phyloP scores from a whole-genome alignment of 1,140 invertebrate genomes.

The Drosophila jambulina region DNA sequence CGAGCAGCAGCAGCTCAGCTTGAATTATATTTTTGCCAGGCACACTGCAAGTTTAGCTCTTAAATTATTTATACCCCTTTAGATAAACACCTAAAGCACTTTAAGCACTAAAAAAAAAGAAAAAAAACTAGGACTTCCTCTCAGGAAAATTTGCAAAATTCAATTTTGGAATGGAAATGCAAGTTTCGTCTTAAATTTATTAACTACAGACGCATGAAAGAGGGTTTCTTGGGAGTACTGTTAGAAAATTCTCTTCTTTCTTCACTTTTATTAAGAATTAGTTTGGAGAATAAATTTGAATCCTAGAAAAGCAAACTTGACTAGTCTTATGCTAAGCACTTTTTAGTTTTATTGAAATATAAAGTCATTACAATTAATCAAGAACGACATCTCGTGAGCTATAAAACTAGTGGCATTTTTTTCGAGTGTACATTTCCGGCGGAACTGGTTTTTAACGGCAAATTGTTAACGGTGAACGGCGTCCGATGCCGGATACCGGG shows the following conservation, averaged over 20 bases:
- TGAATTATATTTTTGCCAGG: neutral
- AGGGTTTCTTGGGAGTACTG: neutral
- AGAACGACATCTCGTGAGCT: neutral
- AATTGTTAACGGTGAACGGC: conserved; percentile 34
- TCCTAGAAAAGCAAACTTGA: neutral
- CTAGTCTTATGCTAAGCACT: neutral
- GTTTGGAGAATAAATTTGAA: neutral
- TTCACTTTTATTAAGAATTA: neutral
- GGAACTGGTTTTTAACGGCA: conserved; percentile 3
- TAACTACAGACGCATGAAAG: neutral
- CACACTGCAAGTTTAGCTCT: conserved; percentile 10
- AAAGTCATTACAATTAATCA: neutral
- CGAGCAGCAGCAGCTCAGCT: neutral
- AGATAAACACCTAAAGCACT: neutral
- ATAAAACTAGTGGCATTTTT: neutral
- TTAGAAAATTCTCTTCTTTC: neutral
- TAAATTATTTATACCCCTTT: neutral
- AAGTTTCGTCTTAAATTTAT: neutral
- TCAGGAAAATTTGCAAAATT: neutral
- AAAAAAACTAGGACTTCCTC: neutral
- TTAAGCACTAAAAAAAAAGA: neutral
- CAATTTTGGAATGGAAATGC: neutral
- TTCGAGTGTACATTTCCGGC: conserved; percentile 4
- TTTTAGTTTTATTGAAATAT: neutral
- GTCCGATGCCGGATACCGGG: conserved; percentile 35